Evolutionary conservation across 2,888 invertebrate genomes (phyloP).

Genomic region (Polymixis lichenea): DNA sequence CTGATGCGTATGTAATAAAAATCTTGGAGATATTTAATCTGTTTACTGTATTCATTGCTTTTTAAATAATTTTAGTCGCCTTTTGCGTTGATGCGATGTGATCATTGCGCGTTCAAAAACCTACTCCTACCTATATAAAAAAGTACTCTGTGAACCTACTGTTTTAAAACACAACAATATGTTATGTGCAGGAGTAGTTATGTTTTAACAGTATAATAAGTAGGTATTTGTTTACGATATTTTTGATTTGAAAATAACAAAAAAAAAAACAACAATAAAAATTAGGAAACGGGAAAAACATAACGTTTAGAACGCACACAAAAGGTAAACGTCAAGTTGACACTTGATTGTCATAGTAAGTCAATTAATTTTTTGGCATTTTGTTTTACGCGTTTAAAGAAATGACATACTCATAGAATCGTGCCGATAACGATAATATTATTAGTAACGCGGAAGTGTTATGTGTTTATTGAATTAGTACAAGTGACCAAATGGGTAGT

Average conservation of each 20-base stretch:
- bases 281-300: no score
- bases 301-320: conserved; percentile 26
- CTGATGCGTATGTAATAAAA: no score
- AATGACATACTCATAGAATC: conserved; percentile 57
- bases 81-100: not conserved
- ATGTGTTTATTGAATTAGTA: conserved; percentile 85
- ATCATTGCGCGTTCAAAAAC: not conserved
- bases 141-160: no score
- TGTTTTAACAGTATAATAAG: not conserved
- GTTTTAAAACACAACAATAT: not conserved
- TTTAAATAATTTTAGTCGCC: not conserved
- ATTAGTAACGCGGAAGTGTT: conserved; percentile 68
- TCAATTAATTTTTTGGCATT: conserved; percentile 60
- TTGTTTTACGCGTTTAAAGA: conserved; percentile 63
- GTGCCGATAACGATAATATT: conserved; percentile 46
- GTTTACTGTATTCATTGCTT: not conserved
- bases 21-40: no score
- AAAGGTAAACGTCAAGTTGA: conserved; percentile 28
- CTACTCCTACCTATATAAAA: no score
- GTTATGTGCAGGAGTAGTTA: not conserved
- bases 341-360: conserved; percentile 26
- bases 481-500: conserved; percentile 85
- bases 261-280: not conserved
- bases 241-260: no score
- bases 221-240: not conserved